These are phyloP conservation scores for Collichthys lucidus DNA, from an alignment of 2,113 vertebrate species.

Conservation along the genomic window DNA sequence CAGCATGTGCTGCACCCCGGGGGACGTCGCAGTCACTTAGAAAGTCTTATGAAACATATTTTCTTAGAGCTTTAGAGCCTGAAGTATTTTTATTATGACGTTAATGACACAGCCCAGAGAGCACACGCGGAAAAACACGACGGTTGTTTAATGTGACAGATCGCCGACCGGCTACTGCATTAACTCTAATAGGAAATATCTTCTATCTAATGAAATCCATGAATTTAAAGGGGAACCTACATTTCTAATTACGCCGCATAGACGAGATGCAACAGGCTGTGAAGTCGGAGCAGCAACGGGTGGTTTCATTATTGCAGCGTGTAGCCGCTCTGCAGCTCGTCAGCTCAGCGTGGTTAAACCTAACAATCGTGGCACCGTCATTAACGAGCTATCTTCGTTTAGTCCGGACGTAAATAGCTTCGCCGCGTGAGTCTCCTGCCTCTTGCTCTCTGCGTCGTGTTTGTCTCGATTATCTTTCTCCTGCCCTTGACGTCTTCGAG, in stretches of 20 bases:
- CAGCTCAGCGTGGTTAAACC: background rate
- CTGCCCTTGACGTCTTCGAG: background rate
- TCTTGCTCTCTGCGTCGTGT: background rate
- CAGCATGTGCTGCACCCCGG: background rate
- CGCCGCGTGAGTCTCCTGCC: background rate
- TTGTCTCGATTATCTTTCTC: background rate
- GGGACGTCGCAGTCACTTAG: background rate
- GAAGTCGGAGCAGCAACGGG: background rate
- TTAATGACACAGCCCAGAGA: slow-evolving; percentile 13
- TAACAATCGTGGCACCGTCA: background rate
- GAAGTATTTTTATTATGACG: background rate
- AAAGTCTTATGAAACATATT: background rate
- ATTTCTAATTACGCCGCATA: slow-evolving; percentile 21
- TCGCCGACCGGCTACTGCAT: slow-evolving; percentile 19
- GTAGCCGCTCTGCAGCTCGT: background rate
- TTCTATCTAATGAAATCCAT: slow-evolving; percentile 27
- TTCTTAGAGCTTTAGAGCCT: background rate
- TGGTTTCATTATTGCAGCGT: background rate
- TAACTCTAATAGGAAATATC: slow-evolving; percentile 14
- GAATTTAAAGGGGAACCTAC: background rate
- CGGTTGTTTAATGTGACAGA: slow-evolving; percentile 3
- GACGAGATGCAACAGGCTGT: background rate
- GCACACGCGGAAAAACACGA: background rate
- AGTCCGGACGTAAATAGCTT: slow-evolving; percentile 1
- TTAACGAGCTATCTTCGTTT: slow-evolving; percentile 11